These are phyloP conservation scores for Etheostoma cragini DNA, from an alignment of 2,113 vertebrate genomes.

Conservation along the genomic window DNA sequence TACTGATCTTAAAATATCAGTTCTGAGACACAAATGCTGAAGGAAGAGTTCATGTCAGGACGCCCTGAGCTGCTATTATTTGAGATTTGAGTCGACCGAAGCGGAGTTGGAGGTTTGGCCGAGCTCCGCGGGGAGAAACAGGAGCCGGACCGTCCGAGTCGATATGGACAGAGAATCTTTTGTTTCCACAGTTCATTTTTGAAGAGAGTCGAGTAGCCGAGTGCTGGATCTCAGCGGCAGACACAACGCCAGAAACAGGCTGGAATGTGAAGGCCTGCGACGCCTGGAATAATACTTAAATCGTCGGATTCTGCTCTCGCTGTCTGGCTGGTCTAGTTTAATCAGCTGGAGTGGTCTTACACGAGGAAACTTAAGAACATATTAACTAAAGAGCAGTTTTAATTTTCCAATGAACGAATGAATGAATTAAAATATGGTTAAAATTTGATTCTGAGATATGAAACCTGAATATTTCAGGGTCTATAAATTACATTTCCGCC, in stretches of 20 bases:
- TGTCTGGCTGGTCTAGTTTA: constrained; percentile 7
- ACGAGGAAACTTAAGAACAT: background rate
- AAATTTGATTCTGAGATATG: background rate
- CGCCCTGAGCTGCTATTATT: background rate
- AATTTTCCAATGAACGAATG: background rate
- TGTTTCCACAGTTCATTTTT: constrained; percentile 22
- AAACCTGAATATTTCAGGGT: background rate
- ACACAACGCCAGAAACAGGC: constrained; percentile 44
- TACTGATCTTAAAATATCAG: background rate
- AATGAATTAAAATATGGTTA: constrained; percentile 7
- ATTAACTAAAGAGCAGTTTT: background rate
- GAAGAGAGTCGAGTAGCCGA: background rate
- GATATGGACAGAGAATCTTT: constrained; percentile 39
- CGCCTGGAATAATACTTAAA: constrained; percentile 62
- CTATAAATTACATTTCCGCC: background rate
- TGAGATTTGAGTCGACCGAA: background rate
- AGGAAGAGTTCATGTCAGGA: background rate
- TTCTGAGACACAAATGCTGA: background rate
- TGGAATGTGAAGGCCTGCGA: constrained; percentile 55
- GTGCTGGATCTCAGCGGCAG: background rate
- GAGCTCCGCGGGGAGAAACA: background rate
- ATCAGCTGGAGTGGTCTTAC: background rate
- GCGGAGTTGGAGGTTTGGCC: background rate
- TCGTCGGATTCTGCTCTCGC: constrained; percentile 20
- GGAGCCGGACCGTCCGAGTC: background rate